These are phyloP conservation scores for Spodoptera litura DNA, from an alignment of 1,140 invertebrate genomes.

Conservation along the genomic window DNA sequence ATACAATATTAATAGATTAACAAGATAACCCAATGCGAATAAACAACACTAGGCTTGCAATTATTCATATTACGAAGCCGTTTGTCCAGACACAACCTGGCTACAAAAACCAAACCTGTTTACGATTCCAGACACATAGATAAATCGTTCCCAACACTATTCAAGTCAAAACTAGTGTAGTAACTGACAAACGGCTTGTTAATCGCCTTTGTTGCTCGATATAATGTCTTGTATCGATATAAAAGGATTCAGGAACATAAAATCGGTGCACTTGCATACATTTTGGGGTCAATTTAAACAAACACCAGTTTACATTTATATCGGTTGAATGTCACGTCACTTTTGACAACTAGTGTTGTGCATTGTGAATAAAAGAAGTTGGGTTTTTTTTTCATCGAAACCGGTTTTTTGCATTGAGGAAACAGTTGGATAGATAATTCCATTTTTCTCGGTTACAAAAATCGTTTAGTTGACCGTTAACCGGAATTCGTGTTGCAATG, in stretches of 20 bases:
- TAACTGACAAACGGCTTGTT: conserved; percentile 69
- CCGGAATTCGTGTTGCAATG: conserved; percentile 27
- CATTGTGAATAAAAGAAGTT: background rate
- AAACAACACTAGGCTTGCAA: conserved; percentile 19
- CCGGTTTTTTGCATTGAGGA: conserved; percentile 25
- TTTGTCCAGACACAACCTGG: conserved; percentile 28
- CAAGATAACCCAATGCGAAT: conserved; percentile 5
- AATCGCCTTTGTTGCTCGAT: conserved; percentile 67
- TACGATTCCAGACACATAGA: conserved; percentile 59
- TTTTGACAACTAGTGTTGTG: background rate
- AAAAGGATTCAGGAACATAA: conserved; percentile 57
- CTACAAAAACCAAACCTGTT: conserved; percentile 54
- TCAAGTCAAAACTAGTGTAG: conserved; percentile 64
- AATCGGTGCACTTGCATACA: conserved; percentile 37
- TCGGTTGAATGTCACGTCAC: conserved; percentile 24
- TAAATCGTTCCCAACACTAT: conserved; percentile 59
- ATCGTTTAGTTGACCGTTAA: conserved; percentile 37
- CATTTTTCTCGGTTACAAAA: conserved; percentile 13
- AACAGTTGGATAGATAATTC: conserved; percentile 39
- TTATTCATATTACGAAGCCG: conserved; percentile 28
- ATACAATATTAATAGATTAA: conserved; percentile 17
- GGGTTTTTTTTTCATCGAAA: background rate
- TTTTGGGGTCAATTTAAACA: conserved; percentile 55
- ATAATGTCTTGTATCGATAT: conserved; percentile 70
- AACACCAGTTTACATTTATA: conserved; percentile 16